phyloP scores from a whole-genome alignment of 2,797 vertebrate genomes.

The Fistularia tabacaria region DNA sequence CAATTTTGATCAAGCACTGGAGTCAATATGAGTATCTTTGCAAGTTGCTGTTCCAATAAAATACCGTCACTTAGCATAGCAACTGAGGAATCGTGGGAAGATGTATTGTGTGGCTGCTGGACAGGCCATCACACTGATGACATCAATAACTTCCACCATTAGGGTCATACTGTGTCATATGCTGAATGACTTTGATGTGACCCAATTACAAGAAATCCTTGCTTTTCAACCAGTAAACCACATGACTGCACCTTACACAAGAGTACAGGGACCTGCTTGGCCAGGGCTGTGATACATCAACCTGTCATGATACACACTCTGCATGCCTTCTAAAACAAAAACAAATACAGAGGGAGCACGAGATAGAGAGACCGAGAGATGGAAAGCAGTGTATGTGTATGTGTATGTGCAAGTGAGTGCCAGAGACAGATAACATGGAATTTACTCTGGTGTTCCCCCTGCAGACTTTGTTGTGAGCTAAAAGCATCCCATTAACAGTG shows the following conservation, averaged over 20 bases:
- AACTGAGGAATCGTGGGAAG: constrained; percentile 6
- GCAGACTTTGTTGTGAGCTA: constrained; percentile 58
- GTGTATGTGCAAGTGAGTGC: constrained; percentile 23
- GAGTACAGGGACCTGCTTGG: constrained; percentile 66
- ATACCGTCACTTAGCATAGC: background rate
- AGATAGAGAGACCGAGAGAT: constrained; percentile 1
- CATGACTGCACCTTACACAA: constrained; percentile 72
- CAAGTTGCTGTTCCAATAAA: too few relatives aligned
- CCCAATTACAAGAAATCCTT: constrained; percentile 64
- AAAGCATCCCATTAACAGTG: constrained; percentile 70
- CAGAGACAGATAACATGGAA: constrained; percentile 36
- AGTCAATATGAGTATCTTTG: too few relatives aligned
- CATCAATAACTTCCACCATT: constrained; percentile 45
- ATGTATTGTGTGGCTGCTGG: constrained; percentile 18
- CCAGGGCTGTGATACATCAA: constrained; percentile 70
- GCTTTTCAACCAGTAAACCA: constrained; percentile 69
- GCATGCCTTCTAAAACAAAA: constrained; percentile 23
- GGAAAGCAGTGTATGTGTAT: constrained; percentile 17
- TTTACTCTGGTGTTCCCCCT: constrained; percentile 39
- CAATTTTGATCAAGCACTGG: too few relatives aligned
- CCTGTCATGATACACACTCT: constrained; percentile 53
- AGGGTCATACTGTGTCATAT: constrained; percentile 56
- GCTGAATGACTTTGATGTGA: constrained; percentile 65
- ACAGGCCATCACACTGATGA: constrained; percentile 44
- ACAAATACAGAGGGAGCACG: too few relatives aligned